Evolutionary conservation across 2,113 vertebrate species (phyloP).

Genomic region (zebrafish (Danio rerio)): DNA sequence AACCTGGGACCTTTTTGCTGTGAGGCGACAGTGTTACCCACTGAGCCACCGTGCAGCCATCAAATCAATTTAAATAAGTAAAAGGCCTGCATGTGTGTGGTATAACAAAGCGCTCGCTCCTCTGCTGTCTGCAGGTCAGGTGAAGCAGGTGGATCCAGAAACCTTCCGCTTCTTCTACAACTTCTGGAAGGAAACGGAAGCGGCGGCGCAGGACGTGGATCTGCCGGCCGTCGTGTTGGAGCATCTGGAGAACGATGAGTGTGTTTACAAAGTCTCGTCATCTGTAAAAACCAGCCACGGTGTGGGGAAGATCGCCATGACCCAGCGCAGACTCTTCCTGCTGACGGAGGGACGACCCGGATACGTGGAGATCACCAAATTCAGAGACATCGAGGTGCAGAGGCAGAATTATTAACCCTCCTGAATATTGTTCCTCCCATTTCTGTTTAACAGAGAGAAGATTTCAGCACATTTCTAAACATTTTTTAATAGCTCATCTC

Average conservation of each 20-base stretch:
- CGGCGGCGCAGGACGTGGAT: conserved; percentile 88
- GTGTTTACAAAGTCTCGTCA: conserved; percentile 92
- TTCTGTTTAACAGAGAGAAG: too few species aligned
- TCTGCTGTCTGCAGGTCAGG: conserved; percentile 80
- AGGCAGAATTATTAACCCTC: too few species aligned
- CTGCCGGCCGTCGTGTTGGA: conserved; percentile 81
- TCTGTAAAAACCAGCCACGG: conserved; percentile 92
- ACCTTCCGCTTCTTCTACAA: conserved; percentile 93
- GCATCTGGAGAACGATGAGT: conserved; percentile 86
- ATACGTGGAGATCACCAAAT: conserved; percentile 88
- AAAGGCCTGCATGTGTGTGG: too few species aligned
- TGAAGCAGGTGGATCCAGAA: conserved; percentile 94
- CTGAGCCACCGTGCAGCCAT: too few species aligned
- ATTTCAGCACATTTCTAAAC: too few species aligned
- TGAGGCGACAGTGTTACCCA: too few species aligned
- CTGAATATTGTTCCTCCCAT: too few species aligned
- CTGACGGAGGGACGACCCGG: conserved; percentile 85
- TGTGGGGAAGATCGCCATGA: conserved; percentile 96
- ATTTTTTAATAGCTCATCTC: too few species aligned
- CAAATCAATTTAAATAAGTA: too few species aligned
- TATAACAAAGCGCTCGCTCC: background rate
- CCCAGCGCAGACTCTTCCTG: conserved; percentile 92
- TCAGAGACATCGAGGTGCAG: conserved; percentile 89
- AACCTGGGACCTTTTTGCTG: too few species aligned
- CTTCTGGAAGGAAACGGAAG: conserved; percentile 96